A percentile compares a stretch with the other conserved stretches of the same genome.
phyloP scores from a whole-genome alignment of 2,797 vertebrate genomes.

The Carduelis carduelis region DNA sequence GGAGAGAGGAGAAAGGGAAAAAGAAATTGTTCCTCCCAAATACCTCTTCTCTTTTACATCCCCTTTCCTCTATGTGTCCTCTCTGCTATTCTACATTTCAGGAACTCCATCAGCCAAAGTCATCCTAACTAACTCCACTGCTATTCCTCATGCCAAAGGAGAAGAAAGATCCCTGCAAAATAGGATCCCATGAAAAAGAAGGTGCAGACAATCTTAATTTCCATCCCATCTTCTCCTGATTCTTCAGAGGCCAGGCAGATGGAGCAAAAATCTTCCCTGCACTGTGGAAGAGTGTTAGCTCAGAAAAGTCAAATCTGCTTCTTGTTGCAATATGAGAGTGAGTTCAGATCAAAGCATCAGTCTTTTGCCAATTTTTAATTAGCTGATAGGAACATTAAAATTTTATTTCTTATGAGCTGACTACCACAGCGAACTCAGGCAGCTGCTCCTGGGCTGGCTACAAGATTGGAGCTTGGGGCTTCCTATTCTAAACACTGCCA shows the following conservation, averaged over 20 bases:
- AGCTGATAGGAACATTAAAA: not conserved
- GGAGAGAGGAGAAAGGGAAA: conserved; percentile 1
- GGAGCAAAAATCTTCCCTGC: not conserved
- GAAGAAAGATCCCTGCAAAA: not conserved
- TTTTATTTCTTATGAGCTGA: not conserved
- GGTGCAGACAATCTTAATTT: not conserved
- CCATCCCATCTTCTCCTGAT: not conserved
- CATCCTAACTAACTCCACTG: not conserved
- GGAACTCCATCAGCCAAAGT: not conserved
- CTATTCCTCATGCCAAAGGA: not conserved
- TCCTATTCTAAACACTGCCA: not conserved
- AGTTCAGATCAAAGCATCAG: not conserved
- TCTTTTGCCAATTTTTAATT: not conserved
- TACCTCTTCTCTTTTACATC: conserved; percentile 1
- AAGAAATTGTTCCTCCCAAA: not conserved
- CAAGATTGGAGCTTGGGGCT: not conserved
- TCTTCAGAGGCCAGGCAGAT: not conserved
- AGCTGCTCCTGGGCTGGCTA: not conserved
- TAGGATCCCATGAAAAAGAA: not conserved
- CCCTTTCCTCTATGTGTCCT: not conserved
- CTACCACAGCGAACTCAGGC: not conserved
- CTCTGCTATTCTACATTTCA: not conserved
- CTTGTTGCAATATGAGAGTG: not conserved
- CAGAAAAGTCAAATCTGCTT: not conserved
- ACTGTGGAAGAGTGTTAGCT: not conserved